These are phyloP conservation scores for Ornithoptera alexandrae DNA, from an alignment of 2,888 invertebrate genomes.

Conservation along the genomic window DNA sequence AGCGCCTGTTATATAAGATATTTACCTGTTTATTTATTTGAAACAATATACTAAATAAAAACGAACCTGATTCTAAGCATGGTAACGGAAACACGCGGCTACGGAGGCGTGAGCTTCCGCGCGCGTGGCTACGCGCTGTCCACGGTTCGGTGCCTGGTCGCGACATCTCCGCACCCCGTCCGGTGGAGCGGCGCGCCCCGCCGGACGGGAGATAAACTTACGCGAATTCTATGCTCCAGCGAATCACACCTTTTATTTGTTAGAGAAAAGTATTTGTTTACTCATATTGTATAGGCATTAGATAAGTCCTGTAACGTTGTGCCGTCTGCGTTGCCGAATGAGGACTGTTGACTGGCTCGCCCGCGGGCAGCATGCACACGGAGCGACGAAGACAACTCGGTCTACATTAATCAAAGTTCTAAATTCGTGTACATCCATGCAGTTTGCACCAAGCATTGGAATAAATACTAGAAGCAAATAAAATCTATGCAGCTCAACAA, in stretches of 20 bases:
- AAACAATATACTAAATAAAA: conserved; percentile 6
- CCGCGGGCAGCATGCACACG: too few species aligned
- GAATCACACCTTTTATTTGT: not conserved
- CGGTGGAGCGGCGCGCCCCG: conserved; percentile 5
- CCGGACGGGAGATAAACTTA: conserved; percentile 12
- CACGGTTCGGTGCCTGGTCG: conserved; percentile 12
- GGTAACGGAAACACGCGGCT: not conserved
- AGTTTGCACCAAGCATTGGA: too few species aligned
- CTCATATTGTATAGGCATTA: too few species aligned
- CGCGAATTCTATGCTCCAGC: conserved; percentile 6
- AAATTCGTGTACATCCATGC: too few species aligned
- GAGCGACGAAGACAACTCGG: too few species aligned
- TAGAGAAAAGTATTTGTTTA: not conserved
- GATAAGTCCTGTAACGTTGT: too few species aligned
- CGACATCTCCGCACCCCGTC: conserved; percentile 6
- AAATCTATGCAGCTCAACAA: too few species aligned
- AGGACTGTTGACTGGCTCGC: too few species aligned
- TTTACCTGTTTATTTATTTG: not conserved
- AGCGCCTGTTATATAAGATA: too few species aligned
- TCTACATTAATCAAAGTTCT: too few species aligned
- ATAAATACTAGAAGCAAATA: too few species aligned
- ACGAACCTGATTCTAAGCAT: not conserved
- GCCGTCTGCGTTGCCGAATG: too few species aligned
- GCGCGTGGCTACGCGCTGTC: not conserved
- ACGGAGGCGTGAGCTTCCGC: not conserved